Evolutionary conservation across 1,140 invertebrate genomes (phyloP), one percentile per base, ranked within the genome.

Genomic region (Adoxophyes honmai): DNA sequence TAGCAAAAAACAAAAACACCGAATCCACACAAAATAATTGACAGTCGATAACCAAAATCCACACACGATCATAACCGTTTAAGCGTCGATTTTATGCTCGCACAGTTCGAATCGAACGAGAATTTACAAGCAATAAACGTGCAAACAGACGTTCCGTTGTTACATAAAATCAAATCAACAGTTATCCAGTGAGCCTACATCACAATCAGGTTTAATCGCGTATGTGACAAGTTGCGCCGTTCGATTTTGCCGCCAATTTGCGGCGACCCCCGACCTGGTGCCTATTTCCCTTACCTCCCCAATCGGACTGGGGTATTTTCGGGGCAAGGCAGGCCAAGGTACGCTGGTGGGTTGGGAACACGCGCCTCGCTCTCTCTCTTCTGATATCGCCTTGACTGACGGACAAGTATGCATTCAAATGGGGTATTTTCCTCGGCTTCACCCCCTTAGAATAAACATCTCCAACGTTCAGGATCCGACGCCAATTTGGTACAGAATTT

Each of bases 401-500:
- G 89, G 91, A 92, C 91, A 90, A 90, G 90, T 89, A 92, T 92
- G 91, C 91, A 92, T 92, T 92, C 91, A 92, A 92, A 92, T 92
- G 81, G 91, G 86, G 91, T 91, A 91, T 90, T 92, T 92, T 91
- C 89, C 78, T 86, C 79, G 71, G 64, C 69, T 73, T 70, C 65
- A 7, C 70, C n/a, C 71, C 61, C 75, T 71, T 67, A 75, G 74
- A 78, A 84, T 84, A 88, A 86, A 86, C 80, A 86, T 77, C 70
- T 72, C 55, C 21, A 61, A 60, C 68, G 59, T 69, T 75, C 70
- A 65, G 72, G 70, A 78, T 81, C 68, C 73, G 64, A 62, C 68
- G 73, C 80, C 81, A 84, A 86, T 86, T 86, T 86, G 70, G 70
- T 81, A 77, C 62, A 71, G 81, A 81, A 86, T 87, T 87, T 86